These are phyloP conservation scores for Isurus oxyrinchus DNA, from an alignment of 2,113 vertebrate genomes.

Conservation along the genomic window DNA sequence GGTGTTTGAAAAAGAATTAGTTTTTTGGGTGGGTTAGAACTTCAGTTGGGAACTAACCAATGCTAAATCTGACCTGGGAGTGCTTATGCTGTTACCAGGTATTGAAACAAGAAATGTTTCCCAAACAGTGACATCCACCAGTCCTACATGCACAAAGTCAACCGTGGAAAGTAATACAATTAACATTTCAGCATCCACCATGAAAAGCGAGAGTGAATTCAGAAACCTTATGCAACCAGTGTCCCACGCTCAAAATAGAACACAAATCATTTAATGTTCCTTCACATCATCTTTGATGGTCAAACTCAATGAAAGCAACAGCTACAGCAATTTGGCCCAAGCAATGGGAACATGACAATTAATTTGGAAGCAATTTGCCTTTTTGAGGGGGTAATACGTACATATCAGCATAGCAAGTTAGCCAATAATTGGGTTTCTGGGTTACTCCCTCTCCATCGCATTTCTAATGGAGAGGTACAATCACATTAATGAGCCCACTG, in stretches of 20 bases:
- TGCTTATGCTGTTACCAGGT: background rate
- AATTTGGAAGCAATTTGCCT: background rate
- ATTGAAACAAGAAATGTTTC: background rate
- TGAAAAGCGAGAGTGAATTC: background rate
- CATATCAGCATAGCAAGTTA: background rate
- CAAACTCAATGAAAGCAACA: background rate
- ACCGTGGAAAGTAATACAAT: background rate
- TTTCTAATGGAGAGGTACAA: background rate
- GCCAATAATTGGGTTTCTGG: background rate
- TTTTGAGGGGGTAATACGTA: background rate
- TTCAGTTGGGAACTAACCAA: background rate
- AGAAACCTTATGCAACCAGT: background rate
- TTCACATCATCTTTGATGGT: background rate
- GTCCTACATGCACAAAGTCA: too few relatives aligned
- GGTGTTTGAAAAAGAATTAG: background rate
- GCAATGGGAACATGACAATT: background rate
- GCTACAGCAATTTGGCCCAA: background rate
- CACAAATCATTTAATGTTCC: background rate
- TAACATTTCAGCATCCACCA: background rate
- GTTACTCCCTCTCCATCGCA: background rate
- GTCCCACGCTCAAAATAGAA: background rate
- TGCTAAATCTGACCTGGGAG: background rate
- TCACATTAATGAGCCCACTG: background rate
- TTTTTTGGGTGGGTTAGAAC: background rate
- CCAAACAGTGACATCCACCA: background rate